Evolutionary conservation across 2,888 invertebrate genomes (phyloP).

Genomic region (Monochamus alternatus): DNA sequence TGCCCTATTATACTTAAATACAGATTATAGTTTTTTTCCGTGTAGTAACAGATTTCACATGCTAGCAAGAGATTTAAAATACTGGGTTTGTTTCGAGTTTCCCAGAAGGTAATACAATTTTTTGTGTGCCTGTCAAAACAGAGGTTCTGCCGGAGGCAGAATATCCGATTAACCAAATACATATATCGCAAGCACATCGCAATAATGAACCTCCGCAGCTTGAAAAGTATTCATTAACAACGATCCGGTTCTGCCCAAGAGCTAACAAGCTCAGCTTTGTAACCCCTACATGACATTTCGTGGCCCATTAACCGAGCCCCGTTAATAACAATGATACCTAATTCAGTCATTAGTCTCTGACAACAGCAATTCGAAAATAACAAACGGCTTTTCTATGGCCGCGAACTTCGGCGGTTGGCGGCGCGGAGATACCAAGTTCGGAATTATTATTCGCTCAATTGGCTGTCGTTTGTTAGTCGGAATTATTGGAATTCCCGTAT

Average conservation of each 20-base stretch:
- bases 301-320: conserved; percentile 22
- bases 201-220: too few species aligned
- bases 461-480: conserved; percentile 28
- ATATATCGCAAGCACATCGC: too few species aligned
- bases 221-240: conserved; percentile 1
- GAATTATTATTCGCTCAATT: conserved; percentile 26
- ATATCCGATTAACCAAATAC: too few species aligned
- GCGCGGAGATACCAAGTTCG: conserved; percentile 17
- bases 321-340: conserved; percentile 35
- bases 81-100: too few species aligned
- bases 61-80: too few species aligned
- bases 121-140: too few species aligned
- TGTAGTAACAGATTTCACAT: too few species aligned
- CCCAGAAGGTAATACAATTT: too few species aligned
- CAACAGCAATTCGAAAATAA: conserved; percentile 33
- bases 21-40: too few species aligned
- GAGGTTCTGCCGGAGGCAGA: too few species aligned
- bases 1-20: too few species aligned
- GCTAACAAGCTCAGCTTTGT: conserved; percentile 4
- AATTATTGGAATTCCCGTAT: conserved; percentile 26
- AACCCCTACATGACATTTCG: conserved; percentile 17
- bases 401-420: conserved; percentile 15
- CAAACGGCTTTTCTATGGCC: conserved; percentile 28
- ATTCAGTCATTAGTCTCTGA: conserved; percentile 33
- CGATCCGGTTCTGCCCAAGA: background rate